A percentile compares a stretch with the other conserved stretches of the same genome.
phyloP scores from a whole-genome alignment of 2,888 invertebrate genomes.

The Cerastis rubricosa region DNA sequence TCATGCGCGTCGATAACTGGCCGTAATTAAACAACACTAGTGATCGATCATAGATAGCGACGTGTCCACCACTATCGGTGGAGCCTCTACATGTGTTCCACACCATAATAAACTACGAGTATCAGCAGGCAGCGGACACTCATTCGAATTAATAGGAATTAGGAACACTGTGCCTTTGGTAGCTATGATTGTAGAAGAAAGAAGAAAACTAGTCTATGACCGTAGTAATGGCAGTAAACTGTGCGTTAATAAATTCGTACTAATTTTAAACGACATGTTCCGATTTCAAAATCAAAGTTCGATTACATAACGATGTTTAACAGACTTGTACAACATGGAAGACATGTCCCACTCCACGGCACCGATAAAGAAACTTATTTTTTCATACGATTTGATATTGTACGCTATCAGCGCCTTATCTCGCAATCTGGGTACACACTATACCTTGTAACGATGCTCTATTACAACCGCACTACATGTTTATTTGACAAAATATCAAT shows the following conservation, averaged over 20 bases:
- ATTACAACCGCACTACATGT: constrained; percentile 80
- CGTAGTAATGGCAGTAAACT: neutral
- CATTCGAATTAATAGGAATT: constrained; percentile 1
- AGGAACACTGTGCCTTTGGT: neutral
- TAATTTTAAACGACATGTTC: constrained; percentile 19
- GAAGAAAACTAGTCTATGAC: constrained; percentile 8
- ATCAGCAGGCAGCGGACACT: constrained; percentile 32
- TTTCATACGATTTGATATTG: constrained; percentile 74
- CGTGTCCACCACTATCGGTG: constrained; percentile 61
- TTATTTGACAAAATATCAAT: constrained; percentile 71
- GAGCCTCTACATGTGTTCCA: constrained; percentile 61
- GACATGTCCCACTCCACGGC: constrained; percentile 32
- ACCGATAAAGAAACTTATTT: constrained; percentile 58
- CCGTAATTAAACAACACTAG: constrained; percentile 84
- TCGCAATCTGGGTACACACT: constrained; percentile 83
- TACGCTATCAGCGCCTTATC: constrained; percentile 80
- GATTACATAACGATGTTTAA: constrained; percentile 39
- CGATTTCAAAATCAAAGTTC: constrained; percentile 41
- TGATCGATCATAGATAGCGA: constrained; percentile 84
- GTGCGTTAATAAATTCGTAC: neutral
- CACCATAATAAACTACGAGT: constrained; percentile 57
- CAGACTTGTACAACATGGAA: constrained; percentile 27
- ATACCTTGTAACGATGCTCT: constrained; percentile 82
- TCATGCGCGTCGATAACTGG: constrained; percentile 83
- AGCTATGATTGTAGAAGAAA: neutral